Evolutionary conservation across 2,797 vertebrate genomes (phyloP).

Genomic region (Epinephelus malabaricus): DNA sequence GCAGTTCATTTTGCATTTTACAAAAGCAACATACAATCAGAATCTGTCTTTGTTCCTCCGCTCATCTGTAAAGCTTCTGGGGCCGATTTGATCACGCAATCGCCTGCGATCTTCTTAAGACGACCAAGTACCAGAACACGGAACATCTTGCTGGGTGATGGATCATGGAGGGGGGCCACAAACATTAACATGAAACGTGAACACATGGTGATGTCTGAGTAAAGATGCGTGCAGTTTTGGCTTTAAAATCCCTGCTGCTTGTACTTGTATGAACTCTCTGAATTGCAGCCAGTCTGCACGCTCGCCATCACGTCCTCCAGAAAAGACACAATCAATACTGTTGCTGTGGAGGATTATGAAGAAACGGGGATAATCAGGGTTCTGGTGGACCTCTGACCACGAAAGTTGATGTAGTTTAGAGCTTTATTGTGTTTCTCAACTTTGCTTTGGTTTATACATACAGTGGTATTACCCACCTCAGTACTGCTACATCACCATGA

Average conservation of each 20-base stretch:
- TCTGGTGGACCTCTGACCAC: neutral
- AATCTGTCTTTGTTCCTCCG: neutral
- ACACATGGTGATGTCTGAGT: slow-evolving; percentile 47
- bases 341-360: slow-evolving; percentile 39
- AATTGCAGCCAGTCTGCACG: slow-evolving; percentile 10
- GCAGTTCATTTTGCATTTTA: neutral
- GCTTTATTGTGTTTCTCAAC: neutral
- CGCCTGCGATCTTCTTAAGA: slow-evolving; percentile 28
- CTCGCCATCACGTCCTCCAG: neutral
- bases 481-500: no score
- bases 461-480: no score
- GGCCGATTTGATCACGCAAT: neutral
- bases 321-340: slow-evolving; percentile 50
- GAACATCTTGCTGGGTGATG: neutral
- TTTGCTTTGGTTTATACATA: neutral
- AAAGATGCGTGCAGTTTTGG: slow-evolving; percentile 50
- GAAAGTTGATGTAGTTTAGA: neutral
- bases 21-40: neutral
- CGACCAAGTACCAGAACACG: neutral
- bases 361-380: slow-evolving; percentile 1
- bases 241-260: slow-evolving; percentile 70
- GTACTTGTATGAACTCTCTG: slow-evolving; percentile 57
- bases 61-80: neutral
- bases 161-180: neutral
- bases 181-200: neutral